A percentile compares a stretch with the other conserved stretches of the same genome.
Evolutionary conservation across 2,888 invertebrate genomes (phyloP).

Genomic region (Diachrysia chrysitis): DNA sequence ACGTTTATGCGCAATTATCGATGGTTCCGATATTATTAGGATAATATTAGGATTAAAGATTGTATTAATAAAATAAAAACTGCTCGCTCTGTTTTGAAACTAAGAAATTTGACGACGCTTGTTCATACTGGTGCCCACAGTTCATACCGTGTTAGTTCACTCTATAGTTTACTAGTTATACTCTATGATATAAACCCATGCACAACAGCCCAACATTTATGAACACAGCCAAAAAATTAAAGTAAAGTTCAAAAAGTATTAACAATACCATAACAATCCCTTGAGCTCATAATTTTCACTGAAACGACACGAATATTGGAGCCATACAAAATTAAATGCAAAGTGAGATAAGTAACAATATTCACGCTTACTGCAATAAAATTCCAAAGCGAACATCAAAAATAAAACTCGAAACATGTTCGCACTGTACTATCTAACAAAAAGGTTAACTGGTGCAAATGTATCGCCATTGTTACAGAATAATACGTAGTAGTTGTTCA

Average conservation of each 20-base stretch:
- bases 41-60: too few relatives aligned
- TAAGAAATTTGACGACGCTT: too few relatives aligned
- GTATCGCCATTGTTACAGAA: conserved; percentile 50
- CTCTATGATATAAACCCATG: neutral
- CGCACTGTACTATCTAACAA: conserved; percentile 45
- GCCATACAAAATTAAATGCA: conserved; percentile 28
- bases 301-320: conserved; percentile 22
- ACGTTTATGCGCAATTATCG: too few relatives aligned
- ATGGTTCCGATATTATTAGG: too few relatives aligned
- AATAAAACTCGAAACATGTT: conserved; percentile 43
- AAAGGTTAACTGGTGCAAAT: conserved; percentile 36
- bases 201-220: neutral
- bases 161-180: too few relatives aligned
- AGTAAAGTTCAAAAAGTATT: neutral
- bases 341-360: conserved; percentile 46
- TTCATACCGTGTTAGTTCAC: too few relatives aligned
- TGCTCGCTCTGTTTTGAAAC: too few relatives aligned
- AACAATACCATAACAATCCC: neutral
- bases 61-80: too few relatives aligned
- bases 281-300: conserved; percentile 16
- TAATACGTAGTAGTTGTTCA: conserved; percentile 36
- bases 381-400: conserved; percentile 37
- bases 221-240: neutral
- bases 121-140: too few relatives aligned
- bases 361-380: conserved; percentile 44